A percentile compares a stretch with the other conserved stretches of the same genome.
These are phyloP conservation scores for Limonius californicus DNA, from an alignment of 1,140 invertebrate species.

Conservation along the genomic window DNA sequence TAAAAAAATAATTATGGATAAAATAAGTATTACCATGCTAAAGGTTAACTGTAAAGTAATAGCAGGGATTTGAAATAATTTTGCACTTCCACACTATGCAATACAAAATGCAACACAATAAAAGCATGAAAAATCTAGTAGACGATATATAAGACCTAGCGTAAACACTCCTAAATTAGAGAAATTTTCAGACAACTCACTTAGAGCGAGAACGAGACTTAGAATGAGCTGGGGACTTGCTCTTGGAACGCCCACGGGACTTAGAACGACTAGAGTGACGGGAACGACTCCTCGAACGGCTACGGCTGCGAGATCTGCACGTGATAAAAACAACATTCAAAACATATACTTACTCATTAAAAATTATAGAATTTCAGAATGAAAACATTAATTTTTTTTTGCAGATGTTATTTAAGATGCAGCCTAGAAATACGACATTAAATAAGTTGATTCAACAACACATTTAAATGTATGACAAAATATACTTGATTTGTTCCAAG, in stretches of 20 bases:
- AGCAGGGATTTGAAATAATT: slow-evolving; percentile 2
- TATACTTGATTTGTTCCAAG: too few relatives aligned
- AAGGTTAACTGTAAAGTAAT: neutral
- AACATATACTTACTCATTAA: too few relatives aligned
- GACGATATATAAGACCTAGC: neutral
- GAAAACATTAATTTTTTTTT: too few relatives aligned
- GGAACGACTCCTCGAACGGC: slow-evolving; percentile 64
- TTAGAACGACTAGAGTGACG: slow-evolving; percentile 66
- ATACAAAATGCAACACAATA: neutral
- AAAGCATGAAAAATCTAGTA: neutral
- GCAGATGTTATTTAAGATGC: too few relatives aligned
- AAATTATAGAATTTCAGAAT: too few relatives aligned
- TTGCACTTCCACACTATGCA: neutral
- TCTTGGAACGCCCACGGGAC: slow-evolving; percentile 64
- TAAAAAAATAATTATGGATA: too few relatives aligned
- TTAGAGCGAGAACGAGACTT: slow-evolving; percentile 61
- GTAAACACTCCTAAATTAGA: slow-evolving; percentile 4
- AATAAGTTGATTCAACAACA: too few relatives aligned
- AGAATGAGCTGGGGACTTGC: slow-evolving; percentile 44
- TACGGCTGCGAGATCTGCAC: slow-evolving; percentile 46
- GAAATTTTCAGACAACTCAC: slow-evolving; percentile 13
- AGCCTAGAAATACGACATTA: too few relatives aligned
- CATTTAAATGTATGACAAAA: too few relatives aligned
- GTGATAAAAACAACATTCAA: neutral
- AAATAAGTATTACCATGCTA: too few relatives aligned